Evolutionary conservation across 2,113 vertebrate genomes (phyloP).

Genomic region (Phodopus roborovskii): DNA sequence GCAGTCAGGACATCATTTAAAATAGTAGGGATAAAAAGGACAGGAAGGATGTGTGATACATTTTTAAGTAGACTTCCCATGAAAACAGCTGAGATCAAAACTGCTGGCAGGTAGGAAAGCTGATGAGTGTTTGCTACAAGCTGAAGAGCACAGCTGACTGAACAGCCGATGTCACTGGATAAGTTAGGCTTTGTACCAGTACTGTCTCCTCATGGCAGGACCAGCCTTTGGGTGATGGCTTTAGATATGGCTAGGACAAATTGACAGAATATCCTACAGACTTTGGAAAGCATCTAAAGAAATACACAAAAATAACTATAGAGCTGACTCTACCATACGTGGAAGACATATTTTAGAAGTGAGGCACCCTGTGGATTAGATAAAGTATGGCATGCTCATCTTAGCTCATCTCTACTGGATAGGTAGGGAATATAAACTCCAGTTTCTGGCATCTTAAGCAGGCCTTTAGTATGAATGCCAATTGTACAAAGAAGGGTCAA

Average conservation of each 20-base stretch:
- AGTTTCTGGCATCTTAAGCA: conserved; percentile 22
- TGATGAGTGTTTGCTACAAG: neutral
- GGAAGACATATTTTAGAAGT: conserved; percentile 1
- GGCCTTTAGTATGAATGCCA: conserved; percentile 16
- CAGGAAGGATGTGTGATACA: neutral
- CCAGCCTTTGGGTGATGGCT: neutral
- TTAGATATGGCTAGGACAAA: neutral
- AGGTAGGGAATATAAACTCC: conserved; percentile 3
- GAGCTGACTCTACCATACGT: neutral
- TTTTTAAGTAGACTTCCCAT: conserved; percentile 45
- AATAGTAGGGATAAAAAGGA: neutral
- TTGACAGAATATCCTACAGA: neutral
- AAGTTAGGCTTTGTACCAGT: neutral
- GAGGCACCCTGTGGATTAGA: neutral
- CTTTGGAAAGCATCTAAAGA: conserved; percentile 5
- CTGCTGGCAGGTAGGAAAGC: neutral
- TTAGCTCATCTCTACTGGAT: neutral
- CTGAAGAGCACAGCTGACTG: neutral
- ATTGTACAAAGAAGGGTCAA: neutral
- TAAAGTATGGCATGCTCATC: conserved; percentile 1
- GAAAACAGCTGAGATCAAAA: conserved; percentile 23
- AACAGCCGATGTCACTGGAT: neutral
- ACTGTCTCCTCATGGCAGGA: neutral
- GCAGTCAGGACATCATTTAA: neutral
- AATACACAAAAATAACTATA: neutral